phyloP scores from a whole-genome alignment of 1,140 invertebrate species.

The Cyrtorhinus lividipennis region DNA sequence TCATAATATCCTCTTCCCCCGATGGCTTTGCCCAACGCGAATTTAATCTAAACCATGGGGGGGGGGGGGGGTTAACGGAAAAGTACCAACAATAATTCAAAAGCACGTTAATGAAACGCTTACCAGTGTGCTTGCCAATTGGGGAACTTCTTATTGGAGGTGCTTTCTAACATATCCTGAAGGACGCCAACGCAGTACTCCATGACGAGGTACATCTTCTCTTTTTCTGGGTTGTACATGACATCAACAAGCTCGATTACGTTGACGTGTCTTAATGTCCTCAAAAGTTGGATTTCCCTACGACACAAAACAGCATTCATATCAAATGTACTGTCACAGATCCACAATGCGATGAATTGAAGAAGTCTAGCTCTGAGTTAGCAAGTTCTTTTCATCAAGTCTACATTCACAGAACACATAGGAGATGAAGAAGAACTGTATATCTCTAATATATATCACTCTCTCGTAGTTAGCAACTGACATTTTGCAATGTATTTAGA shows the following conservation, averaged over 20 bases:
- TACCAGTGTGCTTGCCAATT: slow-evolving; percentile 83
- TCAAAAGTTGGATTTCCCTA: slow-evolving; percentile 84
- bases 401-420: no score
- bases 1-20: no score
- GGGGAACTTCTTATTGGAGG: slow-evolving; percentile 82
- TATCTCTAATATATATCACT: background rate
- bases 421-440: background rate
- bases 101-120: no score
- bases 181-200: slow-evolving; percentile 79
- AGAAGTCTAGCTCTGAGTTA: no score
- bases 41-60: no score
- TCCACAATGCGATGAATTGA: no score
- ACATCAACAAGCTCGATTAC: slow-evolving; percentile 89
- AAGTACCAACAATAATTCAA: no score
- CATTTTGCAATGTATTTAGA: no score
- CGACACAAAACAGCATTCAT: slow-evolving; percentile 18
- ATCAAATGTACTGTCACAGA: background rate
- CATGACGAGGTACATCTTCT: slow-evolving; percentile 89
- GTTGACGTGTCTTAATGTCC: slow-evolving; percentile 81
- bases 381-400: background rate
- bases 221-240: slow-evolving; percentile 87
- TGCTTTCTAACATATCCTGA: slow-evolving; percentile 81
- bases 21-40: no score
- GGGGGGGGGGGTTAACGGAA: no score
- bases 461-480: no score